A percentile compares a stretch with the other conserved stretches of the same genome.
These are phyloP conservation scores for Eulemur coronatus DNA, from an alignment of 2,797 vertebrate genomes.

Conservation along the genomic window DNA sequence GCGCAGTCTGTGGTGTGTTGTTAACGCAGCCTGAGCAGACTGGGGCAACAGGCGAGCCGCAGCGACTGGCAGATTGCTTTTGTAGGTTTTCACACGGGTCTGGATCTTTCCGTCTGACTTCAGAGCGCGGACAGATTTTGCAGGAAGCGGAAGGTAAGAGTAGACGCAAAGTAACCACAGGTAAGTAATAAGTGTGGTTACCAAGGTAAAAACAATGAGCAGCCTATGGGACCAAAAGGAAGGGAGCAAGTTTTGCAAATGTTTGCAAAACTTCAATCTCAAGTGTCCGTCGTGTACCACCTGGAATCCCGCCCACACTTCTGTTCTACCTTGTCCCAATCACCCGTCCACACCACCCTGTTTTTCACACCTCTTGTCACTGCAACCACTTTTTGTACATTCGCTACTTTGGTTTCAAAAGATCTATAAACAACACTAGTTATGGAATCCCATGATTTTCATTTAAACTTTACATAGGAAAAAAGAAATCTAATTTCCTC, in stretches of 20 bases:
- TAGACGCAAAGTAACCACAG: neutral
- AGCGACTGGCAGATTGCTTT: neutral
- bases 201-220: neutral
- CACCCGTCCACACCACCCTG: neutral
- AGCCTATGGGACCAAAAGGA: neutral
- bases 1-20: neutral
- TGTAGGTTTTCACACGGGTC: neutral
- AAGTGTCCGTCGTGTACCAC: neutral
- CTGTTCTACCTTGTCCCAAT: neutral
- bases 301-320: neutral
- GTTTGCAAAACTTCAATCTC: neutral
- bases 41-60: neutral
- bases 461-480: neutral
- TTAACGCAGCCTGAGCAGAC: neutral
- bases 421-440: neutral
- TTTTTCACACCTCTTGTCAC: neutral
- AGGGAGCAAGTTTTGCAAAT: neutral
- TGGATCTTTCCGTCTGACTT: neutral
- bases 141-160: neutral
- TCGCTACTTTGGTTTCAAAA: neutral
- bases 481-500: neutral
- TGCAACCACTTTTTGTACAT: neutral
- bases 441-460: neutral
- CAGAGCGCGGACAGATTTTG: neutral
- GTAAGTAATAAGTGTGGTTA: neutral